phyloP scores from a whole-genome alignment of 2,888 invertebrate genomes.

The Cynaeus angustus region DNA sequence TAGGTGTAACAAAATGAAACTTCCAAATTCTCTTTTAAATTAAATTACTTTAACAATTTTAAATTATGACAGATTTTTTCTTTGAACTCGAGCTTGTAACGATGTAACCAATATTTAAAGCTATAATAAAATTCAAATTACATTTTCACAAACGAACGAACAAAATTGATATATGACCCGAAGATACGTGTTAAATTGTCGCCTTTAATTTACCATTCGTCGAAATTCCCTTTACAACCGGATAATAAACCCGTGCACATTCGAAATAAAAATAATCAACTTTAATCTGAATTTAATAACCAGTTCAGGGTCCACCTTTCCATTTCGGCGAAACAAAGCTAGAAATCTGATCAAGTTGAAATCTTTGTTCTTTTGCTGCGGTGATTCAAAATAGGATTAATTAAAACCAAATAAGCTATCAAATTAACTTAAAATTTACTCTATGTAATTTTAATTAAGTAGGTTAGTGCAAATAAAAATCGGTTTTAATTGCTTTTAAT shows the following conservation, averaged over 20 bases:
- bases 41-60: no score
- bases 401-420: slow-evolving; percentile 24
- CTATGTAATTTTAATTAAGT: slow-evolving; percentile 12
- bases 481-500: slow-evolving; percentile 19
- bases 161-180: slow-evolving; percentile 27
- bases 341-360: slow-evolving; percentile 26
- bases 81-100: slow-evolving; percentile 13
- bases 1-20: not conserved
- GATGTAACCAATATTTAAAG: not conserved
- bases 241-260: slow-evolving; percentile 10
- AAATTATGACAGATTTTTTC: not conserved
- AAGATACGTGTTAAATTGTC: slow-evolving; percentile 31
- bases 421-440: slow-evolving; percentile 16
- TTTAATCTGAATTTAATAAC: slow-evolving; percentile 35
- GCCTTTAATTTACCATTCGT: slow-evolving; percentile 17
- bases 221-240: not conserved
- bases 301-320: slow-evolving; percentile 24
- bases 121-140: slow-evolving; percentile 22
- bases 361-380: slow-evolving; percentile 8
- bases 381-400: slow-evolving; percentile 17
- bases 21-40: no score
- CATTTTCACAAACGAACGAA: slow-evolving; percentile 12
- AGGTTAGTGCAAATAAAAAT: slow-evolving; percentile 26
- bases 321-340: slow-evolving; percentile 13
- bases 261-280: slow-evolving; percentile 32